Evolutionary conservation across 2,888 invertebrate species (phyloP).

Genomic region (Drosophila prolongata): DNA sequence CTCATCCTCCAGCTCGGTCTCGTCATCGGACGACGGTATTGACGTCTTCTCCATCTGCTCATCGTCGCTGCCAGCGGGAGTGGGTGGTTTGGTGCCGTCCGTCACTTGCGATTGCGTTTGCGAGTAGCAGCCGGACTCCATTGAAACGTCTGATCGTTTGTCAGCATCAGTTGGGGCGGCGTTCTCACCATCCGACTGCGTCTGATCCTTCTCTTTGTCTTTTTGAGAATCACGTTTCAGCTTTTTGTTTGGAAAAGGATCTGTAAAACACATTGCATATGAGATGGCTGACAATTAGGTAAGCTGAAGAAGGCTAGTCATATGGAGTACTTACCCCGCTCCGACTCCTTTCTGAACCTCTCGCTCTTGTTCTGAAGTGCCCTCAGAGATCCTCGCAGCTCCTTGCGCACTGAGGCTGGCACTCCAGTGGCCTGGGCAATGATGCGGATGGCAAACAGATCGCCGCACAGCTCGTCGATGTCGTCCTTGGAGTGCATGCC

Average conservation of each 20-base stretch:
- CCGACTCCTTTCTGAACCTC: slow-evolving; percentile 78
- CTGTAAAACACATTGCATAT: slow-evolving; percentile 40
- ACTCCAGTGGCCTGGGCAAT: slow-evolving; percentile 84
- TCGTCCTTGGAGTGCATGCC: slow-evolving; percentile 84
- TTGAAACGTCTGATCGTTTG: slow-evolving; percentile 42
- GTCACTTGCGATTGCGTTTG: slow-evolving; percentile 9
- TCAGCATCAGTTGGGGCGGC: slow-evolving; percentile 12
- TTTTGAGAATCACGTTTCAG: slow-evolving; percentile 65
- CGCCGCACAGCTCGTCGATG: slow-evolving; percentile 84
- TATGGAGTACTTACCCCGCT: slow-evolving; percentile 63
- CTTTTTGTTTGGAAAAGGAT: slow-evolving; percentile 72
- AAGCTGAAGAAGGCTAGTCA: too few species aligned
- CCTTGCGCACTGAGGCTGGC: slow-evolving; percentile 83
- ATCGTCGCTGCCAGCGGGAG: slow-evolving; percentile 46
- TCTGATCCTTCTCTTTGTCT: slow-evolving; percentile 52
- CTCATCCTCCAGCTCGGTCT: slow-evolving; percentile 63
- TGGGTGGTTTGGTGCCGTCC: slow-evolving; percentile 29
- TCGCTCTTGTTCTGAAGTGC: slow-evolving; percentile 82
- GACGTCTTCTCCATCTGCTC: slow-evolving; percentile 63
- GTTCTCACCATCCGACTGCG: slow-evolving; percentile 39
- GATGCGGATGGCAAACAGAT: slow-evolving; percentile 84
- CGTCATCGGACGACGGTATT: slow-evolving; percentile 60
- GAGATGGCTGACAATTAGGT: too few species aligned
- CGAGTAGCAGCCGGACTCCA: slow-evolving; percentile 39
- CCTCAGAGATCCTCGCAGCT: slow-evolving; percentile 82